A percentile compares a stretch with the other conserved stretches of the same genome.
phyloP scores from a whole-genome alignment of 2,888 invertebrate genomes.

The Trachelus troglodyta region DNA sequence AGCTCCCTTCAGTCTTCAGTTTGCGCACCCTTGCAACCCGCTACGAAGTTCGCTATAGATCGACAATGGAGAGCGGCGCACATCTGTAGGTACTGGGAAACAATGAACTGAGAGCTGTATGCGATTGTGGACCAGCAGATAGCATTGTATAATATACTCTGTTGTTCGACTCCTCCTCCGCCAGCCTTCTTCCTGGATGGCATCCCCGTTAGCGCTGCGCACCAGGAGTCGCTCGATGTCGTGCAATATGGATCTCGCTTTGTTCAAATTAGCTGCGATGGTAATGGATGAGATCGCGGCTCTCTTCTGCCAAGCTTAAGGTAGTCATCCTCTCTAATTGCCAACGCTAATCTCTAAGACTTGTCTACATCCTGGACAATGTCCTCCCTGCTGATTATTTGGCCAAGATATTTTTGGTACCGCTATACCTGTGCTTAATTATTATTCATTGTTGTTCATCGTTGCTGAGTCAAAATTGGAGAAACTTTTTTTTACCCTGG shows the following conservation, averaged over 20 bases:
- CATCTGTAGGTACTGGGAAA: constrained; percentile 61
- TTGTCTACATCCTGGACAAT: neutral
- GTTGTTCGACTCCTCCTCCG: constrained; percentile 49
- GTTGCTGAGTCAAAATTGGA: neutral
- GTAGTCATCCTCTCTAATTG: neutral
- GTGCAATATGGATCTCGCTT: constrained; percentile 42
- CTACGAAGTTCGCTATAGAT: constrained; percentile 40
- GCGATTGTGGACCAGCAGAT: constrained; percentile 62
- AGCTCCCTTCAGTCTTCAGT: constrained; percentile 13
- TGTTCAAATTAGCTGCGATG: constrained; percentile 52
- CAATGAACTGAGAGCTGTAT: constrained; percentile 61
- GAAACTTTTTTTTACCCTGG: neutral
- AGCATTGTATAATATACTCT: constrained; percentile 64
- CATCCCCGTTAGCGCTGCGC: constrained; percentile 15
- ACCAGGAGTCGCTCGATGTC: constrained; percentile 15
- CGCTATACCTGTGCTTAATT: neutral
- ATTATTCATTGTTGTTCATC: neutral
- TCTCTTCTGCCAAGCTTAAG: neutral
- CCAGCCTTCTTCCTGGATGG: constrained; percentile 7
- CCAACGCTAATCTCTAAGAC: neutral
- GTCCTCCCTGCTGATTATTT: neutral
- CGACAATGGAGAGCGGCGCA: constrained; percentile 55
- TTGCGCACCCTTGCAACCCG: constrained; percentile 15
- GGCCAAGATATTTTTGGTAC: neutral
- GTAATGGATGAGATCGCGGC: constrained; percentile 46